Evolutionary conservation across 2,888 invertebrate species (phyloP).

Genomic region (Acrocyrtus sp.): DNA sequence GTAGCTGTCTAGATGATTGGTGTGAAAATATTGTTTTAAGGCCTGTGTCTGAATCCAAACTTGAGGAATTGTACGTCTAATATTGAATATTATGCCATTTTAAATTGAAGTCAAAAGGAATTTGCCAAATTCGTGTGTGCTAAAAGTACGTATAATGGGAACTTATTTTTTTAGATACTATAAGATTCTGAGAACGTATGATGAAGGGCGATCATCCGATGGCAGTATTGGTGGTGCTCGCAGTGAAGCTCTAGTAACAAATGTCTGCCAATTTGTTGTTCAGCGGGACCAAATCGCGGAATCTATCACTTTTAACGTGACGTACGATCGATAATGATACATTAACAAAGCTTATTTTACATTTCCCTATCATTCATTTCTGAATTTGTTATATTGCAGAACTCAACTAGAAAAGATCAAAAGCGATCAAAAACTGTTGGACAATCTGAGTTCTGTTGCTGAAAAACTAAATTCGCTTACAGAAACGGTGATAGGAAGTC

Average conservation of each 20-base stretch:
- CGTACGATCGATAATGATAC: constrained; percentile 25
- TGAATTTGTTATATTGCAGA: constrained; percentile 18
- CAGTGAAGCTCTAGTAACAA: constrained; percentile 51
- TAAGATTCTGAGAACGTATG: constrained; percentile 37
- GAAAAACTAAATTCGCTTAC: constrained; percentile 42
- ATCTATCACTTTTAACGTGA: constrained; percentile 47
- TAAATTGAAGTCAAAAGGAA: neutral
- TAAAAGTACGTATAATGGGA: neutral
- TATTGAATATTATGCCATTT: neutral
- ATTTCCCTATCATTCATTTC: neutral
- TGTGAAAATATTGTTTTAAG: constrained; percentile 49
- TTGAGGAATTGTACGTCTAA: constrained; percentile 58
- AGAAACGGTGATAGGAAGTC: constrained; percentile 17
- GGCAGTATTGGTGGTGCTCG: constrained; percentile 18
- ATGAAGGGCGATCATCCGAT: constrained; percentile 48
- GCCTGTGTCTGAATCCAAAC: constrained; percentile 43
- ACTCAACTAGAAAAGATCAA: constrained; percentile 42
- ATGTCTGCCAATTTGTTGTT: constrained; percentile 56
- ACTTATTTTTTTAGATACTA: constrained; percentile 47
- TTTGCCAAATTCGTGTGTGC: neutral
- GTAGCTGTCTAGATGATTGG: constrained; percentile 44
- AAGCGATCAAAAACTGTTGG: constrained; percentile 41
- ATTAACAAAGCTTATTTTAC: neutral
- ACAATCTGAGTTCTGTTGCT: constrained; percentile 24
- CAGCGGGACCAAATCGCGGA: constrained; percentile 52